These are phyloP conservation scores for Pissodes strobi DNA, from an alignment of 1,140 invertebrate species.

Conservation along the genomic window DNA sequence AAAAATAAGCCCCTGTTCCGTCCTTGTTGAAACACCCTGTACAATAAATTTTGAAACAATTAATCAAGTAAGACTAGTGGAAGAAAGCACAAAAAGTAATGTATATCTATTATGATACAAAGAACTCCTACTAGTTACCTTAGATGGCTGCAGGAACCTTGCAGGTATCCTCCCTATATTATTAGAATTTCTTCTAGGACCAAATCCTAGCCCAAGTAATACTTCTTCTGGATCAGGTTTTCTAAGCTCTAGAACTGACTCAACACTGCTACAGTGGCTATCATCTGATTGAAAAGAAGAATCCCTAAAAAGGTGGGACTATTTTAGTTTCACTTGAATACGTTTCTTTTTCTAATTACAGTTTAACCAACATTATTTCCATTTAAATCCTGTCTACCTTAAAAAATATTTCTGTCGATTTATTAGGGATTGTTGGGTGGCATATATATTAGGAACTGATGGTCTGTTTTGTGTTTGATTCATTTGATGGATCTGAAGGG, in stretches of 20 bases:
- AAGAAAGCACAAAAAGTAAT: too few species aligned
- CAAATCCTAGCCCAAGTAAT: constrained; percentile 72
- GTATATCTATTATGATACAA: too few species aligned
- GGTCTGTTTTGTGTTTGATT: constrained; percentile 9
- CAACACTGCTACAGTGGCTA: constrained; percentile 74
- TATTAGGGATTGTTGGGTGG: constrained; percentile 14
- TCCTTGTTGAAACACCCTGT: too few species aligned
- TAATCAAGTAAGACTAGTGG: too few species aligned
- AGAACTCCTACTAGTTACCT: constrained; percentile 45
- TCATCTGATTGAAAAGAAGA: constrained; percentile 70
- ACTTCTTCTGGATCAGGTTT: constrained; percentile 77
- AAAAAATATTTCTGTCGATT: constrained; percentile 26
- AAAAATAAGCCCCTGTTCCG: too few species aligned
- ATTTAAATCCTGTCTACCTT: constrained; percentile 10
- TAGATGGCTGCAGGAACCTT: constrained; percentile 57
- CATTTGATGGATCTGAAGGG: constrained; percentile 12
- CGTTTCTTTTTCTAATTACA: too few species aligned
- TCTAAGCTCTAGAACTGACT: constrained; percentile 72
- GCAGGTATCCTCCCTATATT: constrained; percentile 69
- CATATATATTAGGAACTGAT: constrained; percentile 18
- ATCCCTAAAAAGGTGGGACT: constrained; percentile 57
- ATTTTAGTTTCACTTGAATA: not conserved
- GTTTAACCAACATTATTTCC: too few species aligned
- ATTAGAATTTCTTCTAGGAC: constrained; percentile 61
- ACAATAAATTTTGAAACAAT: too few species aligned